These are phyloP conservation scores for Atlantisia rogersi DNA, from an alignment of 2,113 vertebrate genomes.

Conservation along the genomic window DNA sequence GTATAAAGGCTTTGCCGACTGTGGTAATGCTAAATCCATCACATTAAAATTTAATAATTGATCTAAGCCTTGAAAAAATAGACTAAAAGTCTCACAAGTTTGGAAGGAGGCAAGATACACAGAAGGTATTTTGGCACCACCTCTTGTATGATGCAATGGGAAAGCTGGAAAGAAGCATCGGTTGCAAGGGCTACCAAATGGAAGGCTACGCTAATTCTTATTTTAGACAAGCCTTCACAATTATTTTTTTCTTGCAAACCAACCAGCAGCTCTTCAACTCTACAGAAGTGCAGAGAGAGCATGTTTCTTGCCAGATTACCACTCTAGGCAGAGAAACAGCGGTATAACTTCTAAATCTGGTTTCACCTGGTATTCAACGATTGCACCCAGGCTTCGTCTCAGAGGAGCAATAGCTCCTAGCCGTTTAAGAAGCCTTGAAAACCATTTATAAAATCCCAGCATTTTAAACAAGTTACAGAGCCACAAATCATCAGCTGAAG, in stretches of 20 bases:
- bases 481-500: background rate
- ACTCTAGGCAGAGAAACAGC: background rate
- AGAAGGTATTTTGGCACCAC: background rate
- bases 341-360: rapidly evolving
- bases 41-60: background rate
- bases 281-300: background rate
- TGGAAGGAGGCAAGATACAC: background rate
- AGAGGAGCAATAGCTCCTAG: background rate
- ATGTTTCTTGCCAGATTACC: background rate
- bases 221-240: background rate
- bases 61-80: background rate
- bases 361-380: background rate
- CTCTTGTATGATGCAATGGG: background rate
- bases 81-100: background rate
- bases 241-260: background rate
- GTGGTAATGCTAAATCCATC: background rate
- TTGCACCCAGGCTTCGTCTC: background rate
- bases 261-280: background rate
- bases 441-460: rapidly evolving
- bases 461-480: background rate
- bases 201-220: background rate
- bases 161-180: background rate
- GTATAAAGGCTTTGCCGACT: background rate
- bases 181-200: background rate
- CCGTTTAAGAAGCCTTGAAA: background rate